These are phyloP conservation scores for Ischnus inquisitorius DNA, from an alignment of 2,888 invertebrate species.

Conservation along the genomic window DNA sequence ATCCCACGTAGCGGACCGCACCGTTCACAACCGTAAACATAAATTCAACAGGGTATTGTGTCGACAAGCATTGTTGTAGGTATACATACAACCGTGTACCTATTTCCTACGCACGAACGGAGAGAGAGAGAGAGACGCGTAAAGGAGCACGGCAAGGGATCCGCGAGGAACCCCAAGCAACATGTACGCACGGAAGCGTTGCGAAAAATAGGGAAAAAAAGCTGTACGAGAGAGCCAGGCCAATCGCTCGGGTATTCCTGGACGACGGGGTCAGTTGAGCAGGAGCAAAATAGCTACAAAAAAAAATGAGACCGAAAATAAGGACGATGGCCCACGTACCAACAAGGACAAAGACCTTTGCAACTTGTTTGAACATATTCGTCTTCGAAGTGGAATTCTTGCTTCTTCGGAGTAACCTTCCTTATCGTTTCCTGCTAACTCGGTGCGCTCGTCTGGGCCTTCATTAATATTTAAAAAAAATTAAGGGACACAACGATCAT, in stretches of 20 bases:
- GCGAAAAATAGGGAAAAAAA: conserved; percentile 50
- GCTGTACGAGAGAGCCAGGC: background rate
- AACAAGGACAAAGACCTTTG: conserved; percentile 45
- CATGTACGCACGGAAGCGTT: conserved; percentile 39
- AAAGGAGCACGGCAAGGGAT: conserved; percentile 23
- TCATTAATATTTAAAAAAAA: background rate
- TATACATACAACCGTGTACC: conserved; percentile 36
- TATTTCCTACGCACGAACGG: conserved; percentile 43
- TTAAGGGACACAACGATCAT: background rate
- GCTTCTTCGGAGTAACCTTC: background rate
- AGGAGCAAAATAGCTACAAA: conserved; percentile 37
- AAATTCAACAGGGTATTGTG: conserved; percentile 66
- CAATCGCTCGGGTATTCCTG: conserved; percentile 23
- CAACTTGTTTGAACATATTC: conserved; percentile 17
- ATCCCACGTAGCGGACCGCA: conserved; percentile 49
- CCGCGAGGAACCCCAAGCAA: conserved; percentile 12
- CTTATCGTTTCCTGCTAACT: background rate
- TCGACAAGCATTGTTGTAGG: conserved; percentile 61
- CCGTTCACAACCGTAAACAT: conserved; percentile 56
- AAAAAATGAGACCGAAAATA: conserved; percentile 16
- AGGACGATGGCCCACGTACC: conserved; percentile 53
- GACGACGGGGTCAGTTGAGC: conserved; percentile 54
- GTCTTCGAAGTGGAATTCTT: background rate
- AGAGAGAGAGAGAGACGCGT: background rate
- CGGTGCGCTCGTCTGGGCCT: background rate